A percentile compares a stretch with the other conserved stretches of the same genome.
Evolutionary conservation across 2,797 vertebrate genomes (phyloP).

Genomic region (Dallia pectoralis): DNA sequence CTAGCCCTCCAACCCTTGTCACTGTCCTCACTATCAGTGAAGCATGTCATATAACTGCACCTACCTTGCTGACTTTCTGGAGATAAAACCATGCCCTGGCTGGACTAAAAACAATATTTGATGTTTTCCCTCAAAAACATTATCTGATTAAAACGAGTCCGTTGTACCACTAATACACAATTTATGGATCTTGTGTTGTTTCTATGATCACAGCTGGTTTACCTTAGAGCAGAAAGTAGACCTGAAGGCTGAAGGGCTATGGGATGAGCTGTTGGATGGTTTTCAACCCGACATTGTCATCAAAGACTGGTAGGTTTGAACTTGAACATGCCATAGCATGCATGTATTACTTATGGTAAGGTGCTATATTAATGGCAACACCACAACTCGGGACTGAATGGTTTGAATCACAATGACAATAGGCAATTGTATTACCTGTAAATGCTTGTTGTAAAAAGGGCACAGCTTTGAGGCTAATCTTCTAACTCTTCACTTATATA

Average conservation of each 20-base stretch:
- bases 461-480: background rate
- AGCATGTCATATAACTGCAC: too few relatives aligned
- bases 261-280: constrained; percentile 79
- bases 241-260: constrained; percentile 80
- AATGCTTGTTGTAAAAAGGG: background rate
- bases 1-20: too few relatives aligned
- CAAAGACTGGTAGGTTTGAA: constrained; percentile 77
- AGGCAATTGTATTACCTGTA: background rate
- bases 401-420: background rate
- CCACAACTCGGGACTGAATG: background rate
- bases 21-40: too few relatives aligned
- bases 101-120: too few relatives aligned
- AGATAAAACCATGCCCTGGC: too few relatives aligned
- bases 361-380: background rate
- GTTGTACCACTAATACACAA: background rate
- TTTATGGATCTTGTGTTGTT: background rate
- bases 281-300: constrained; percentile 80
- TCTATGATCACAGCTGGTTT: constrained; percentile 77
- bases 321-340: background rate
- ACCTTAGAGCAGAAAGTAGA: constrained; percentile 81
- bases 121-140: background rate
- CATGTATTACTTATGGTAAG: background rate
- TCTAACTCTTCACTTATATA: background rate
- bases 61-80: too few relatives aligned
- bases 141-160: background rate